Evolutionary conservation across 2,888 invertebrate species (phyloP), one percentile per base, ranked within the genome.

Genomic region (Stenoptilia bipunctidactyla): DNA sequence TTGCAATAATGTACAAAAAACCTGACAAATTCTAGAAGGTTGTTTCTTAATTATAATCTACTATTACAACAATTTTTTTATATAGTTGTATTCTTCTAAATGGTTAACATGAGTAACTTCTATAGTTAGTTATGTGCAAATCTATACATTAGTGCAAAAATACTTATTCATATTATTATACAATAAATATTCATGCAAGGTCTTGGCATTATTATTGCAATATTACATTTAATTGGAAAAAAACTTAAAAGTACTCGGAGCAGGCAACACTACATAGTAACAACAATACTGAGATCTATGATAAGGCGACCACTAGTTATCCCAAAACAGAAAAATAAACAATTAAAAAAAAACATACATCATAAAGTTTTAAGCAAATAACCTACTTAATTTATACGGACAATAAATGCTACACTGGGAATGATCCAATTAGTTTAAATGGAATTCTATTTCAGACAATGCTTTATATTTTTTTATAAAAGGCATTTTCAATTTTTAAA

Each of bases 391-490:
- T n/a, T n/a, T n/a, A 30, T 12, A 30, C 30, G 2, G 53, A 54
- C 48, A 55, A 55, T 64, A 69, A 70, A 70, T 69, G 70, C 71
- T 55, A 62, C 58, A 51, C 52, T 55, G 53, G 70, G 68, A 71
- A 70, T 71, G 67, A 59, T 58, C 45, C 50, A 49, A 50, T 41
- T 41, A 49, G 47, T 50, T 52, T 45, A 43, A 51, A 36, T 49
- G 46, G 51, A 52, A 51, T 50, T 34, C 27, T 37, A 37, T 42
- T 40, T 51, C 50, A 52, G 50, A 54, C 52, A 48, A 52, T n/a
- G n/a, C n/a, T n/a, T n/a, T n/a, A n/a, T n/a, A n/a, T n/a, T n/a
- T n/a, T n/a, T n/a, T n/a, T n/a, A n/a, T n/a, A n/a, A n/a, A n/a
- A n/a, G n/a, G n/a, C n/a, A n/a, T n/a, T n/a, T n/a, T n/a, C n/a